Evolutionary conservation across 2,888 invertebrate species (phyloP).

Genomic region (Megaustenia siamemsis): DNA sequence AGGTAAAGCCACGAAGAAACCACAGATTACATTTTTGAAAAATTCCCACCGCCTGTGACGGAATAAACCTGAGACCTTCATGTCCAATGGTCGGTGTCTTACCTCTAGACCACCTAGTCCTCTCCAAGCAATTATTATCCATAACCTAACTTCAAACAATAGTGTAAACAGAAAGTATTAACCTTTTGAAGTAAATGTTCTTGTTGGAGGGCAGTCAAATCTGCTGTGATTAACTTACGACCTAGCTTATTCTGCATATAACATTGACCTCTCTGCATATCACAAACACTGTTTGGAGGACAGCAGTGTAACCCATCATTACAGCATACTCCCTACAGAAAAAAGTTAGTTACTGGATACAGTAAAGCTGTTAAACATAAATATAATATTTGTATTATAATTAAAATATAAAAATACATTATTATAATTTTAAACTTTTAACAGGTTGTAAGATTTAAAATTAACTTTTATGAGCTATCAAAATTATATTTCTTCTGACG

Average conservation of each 20-base stretch:
- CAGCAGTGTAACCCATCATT: conserved; percentile 72
- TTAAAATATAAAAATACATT: background rate
- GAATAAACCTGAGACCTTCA: too few relatives aligned
- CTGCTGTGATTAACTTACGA: background rate
- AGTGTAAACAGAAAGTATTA: background rate
- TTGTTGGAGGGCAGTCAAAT: background rate
- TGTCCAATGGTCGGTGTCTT: too few relatives aligned
- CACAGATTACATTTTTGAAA: too few relatives aligned
- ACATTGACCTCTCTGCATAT: conserved; percentile 64
- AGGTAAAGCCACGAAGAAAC: too few relatives aligned
- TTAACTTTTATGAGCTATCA: too few relatives aligned
- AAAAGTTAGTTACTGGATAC: background rate
- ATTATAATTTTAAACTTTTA: too few relatives aligned
- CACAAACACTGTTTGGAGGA: conserved; percentile 68
- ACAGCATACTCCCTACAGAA: conserved; percentile 52
- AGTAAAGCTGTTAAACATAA: background rate
- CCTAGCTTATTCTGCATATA: conserved; percentile 32
- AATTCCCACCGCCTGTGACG: too few relatives aligned
- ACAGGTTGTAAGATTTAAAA: too few relatives aligned
- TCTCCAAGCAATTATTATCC: too few relatives aligned
- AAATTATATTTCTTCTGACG: too few relatives aligned
- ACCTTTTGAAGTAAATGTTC: background rate
- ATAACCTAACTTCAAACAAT: too few relatives aligned
- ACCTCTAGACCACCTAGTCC: too few relatives aligned
- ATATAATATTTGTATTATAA: background rate